Conservation (phyloP, 2,113 vertebrate genomes). For the Argyrosomus japonicus region DNA sequence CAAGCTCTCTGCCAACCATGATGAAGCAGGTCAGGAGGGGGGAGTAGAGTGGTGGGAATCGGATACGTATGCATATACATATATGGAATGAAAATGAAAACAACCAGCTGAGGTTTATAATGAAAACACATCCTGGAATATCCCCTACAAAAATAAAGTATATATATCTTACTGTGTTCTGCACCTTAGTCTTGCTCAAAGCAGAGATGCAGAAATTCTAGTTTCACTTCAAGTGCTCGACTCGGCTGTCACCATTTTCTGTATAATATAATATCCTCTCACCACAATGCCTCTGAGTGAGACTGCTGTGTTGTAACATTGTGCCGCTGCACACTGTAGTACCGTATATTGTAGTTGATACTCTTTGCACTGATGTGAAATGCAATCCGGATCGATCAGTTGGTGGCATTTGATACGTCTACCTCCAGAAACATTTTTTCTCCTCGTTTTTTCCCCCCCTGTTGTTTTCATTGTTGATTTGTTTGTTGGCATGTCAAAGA, state of each 20-base stretch:
- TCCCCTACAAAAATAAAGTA: not conserved
- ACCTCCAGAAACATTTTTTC: not conserved
- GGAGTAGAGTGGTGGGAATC: constrained; percentile 5
- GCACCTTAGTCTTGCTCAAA: not conserved
- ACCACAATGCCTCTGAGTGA: not conserved
- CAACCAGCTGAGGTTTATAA: not conserved
- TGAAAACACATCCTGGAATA: not conserved
- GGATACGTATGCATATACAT: too few relatives aligned
- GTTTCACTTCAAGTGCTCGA: not conserved
- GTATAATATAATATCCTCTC: not conserved
- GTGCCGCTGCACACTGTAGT: not conserved
- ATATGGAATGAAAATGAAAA: too few relatives aligned
- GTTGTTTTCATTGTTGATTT: constrained; percentile 15
- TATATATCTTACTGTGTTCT: not conserved
- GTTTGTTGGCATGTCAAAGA: not conserved
- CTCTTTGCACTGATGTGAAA: not conserved
- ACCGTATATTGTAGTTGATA: not conserved
- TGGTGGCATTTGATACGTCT: constrained; percentile 18
- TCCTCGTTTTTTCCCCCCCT: not conserved
- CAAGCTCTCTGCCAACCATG: constrained; percentile 92
- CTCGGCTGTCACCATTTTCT: not conserved
- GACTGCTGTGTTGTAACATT: constrained; percentile 18
- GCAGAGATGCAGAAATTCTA: not conserved
- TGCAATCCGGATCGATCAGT: constrained; percentile 1
- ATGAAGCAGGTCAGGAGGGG: constrained; percentile 91